Evolutionary conservation across 2,888 invertebrate genomes (phyloP), one percentile per base, ranked within the genome.

Genomic region (Antheraea assamensis): DNA sequence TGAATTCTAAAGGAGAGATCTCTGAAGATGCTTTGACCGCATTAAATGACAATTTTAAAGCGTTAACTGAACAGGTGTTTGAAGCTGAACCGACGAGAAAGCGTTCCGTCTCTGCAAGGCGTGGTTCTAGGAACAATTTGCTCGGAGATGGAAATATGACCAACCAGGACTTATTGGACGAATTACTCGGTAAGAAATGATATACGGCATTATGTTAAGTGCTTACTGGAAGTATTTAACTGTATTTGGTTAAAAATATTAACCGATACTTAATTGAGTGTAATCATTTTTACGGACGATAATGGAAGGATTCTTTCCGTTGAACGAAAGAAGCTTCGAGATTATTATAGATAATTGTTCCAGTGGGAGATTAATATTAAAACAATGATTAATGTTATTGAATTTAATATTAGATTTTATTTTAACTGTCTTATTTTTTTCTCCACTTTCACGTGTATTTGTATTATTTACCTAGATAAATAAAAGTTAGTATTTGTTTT

Each of bases 111-210:
- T 87, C 92, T 2, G 86, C 90, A 3, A 85, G 90, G 75, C 85
- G 81, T 71, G 90, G 90, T 49, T 79, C 86, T 8, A 86, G 81
- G 30, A 80, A 75, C 1, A 90, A 85, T 78, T 78, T 92, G 19
- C 85, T 94, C 8, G 92, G 90, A 2, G 94, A 94, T 73, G 78
- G 87, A 0, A 88, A 86, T 75, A 85, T 94, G 88, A 91, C 87
- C 31, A 94, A 94, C 76, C 92, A 93, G 75, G 93, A 94, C 74
- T 77, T 94, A 76, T 79, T 94, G 47, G 87, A 94, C 31, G 94
- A 94, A 78, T 86, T 94, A 73, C 78, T 94, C 71, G 94, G 94
- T 19, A 92, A 90, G 76, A 93, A 93, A 90, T 94, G 92, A 94
- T 88, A 88, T 81, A 79, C 78, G 78, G 80, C 77, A 19, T 66